A percentile compares a stretch with the other conserved stretches of the same genome.
These are phyloP conservation scores for Campylomormyrus numenius DNA, from an alignment of 2,113 vertebrate species.

Conservation along the genomic window DNA sequence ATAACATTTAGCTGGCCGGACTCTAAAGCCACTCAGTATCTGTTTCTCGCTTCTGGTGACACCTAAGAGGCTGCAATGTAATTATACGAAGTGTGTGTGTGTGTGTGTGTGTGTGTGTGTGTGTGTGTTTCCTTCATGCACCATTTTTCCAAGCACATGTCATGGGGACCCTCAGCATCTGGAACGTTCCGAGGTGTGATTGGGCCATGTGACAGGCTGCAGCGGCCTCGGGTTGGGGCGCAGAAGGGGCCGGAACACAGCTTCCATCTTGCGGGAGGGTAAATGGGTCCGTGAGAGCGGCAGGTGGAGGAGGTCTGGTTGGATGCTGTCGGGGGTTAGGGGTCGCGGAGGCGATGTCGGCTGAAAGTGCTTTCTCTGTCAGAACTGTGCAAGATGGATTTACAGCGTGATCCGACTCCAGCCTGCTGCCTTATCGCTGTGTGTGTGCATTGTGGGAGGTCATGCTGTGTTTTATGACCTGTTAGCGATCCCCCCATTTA, in stretches of 20 bases:
- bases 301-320: not conserved
- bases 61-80: not conserved
- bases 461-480: not conserved
- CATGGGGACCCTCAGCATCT: not conserved
- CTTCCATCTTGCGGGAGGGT: not conserved
- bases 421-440: not conserved
- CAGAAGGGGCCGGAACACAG: not conserved
- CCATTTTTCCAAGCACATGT: not conserved
- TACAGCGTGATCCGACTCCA: not conserved
- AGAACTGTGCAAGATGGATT: not conserved
- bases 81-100: not conserved
- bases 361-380: not conserved
- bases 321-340: not conserved
- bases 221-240: not conserved
- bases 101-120: not conserved
- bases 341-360: not conserved
- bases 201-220: not conserved
- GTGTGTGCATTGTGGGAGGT: not conserved
- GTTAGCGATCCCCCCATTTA: not conserved
- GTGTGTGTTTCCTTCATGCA: not conserved
- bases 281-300: not conserved
- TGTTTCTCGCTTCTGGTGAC: not conserved
- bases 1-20: not conserved
- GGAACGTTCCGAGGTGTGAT: not conserved
- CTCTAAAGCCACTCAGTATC: not conserved